Evolutionary conservation across 2,888 invertebrate species (phyloP).

Genomic region (Brachyptera putata): DNA sequence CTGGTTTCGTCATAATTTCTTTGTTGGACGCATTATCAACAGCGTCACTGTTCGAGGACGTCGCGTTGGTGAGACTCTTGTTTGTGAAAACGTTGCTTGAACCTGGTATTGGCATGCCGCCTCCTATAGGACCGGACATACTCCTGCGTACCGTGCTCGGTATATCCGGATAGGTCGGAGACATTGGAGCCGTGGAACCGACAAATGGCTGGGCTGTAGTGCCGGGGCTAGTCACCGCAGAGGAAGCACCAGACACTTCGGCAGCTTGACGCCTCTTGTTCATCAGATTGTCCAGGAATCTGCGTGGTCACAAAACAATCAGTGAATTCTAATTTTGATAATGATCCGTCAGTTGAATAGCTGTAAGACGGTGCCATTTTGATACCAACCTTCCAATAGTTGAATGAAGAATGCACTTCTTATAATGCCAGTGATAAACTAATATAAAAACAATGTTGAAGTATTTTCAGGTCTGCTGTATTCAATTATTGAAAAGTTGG

Average conservation of each 20-base stretch:
- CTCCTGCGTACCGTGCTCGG: constrained; percentile 6
- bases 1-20: not conserved
- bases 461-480: too few relatives aligned
- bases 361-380: too few relatives aligned
- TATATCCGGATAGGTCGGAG: constrained; percentile 40
- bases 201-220: constrained; percentile 3
- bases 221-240: constrained; percentile 3
- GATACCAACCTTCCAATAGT: too few relatives aligned
- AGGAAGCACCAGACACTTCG: constrained; percentile 51
- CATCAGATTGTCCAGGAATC: constrained; percentile 67
- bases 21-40: not conserved
- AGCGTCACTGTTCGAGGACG: not conserved
- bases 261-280: constrained; percentile 69
- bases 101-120: constrained; percentile 7
- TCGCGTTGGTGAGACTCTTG: too few relatives aligned
- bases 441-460: too few relatives aligned
- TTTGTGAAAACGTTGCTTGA: too few relatives aligned
- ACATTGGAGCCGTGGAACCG: constrained; percentile 39
- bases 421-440: too few relatives aligned
- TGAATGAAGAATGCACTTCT: too few relatives aligned
- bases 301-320: constrained; percentile 31
- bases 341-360: too few relatives aligned
- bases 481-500: too few relatives aligned
- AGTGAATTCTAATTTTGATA: too few relatives aligned
- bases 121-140: constrained; percentile 32